Evolutionary conservation across 1,140 invertebrate species (phyloP), one percentile per base, ranked within the genome.

Genomic region (Aricia agestis): DNA sequence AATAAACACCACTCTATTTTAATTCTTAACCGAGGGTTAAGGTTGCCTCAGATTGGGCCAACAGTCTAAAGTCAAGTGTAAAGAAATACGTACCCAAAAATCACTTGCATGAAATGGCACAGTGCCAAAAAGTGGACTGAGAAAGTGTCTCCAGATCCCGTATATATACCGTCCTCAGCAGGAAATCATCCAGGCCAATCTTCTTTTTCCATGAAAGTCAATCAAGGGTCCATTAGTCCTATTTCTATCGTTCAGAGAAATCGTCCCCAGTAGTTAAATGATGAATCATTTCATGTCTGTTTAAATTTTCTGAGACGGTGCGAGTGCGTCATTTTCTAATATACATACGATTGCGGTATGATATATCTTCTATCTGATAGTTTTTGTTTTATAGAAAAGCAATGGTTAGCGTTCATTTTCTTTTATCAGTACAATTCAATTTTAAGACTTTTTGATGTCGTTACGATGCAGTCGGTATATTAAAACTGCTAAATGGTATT

Each of bases 201-300:
- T 72, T 73, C 76, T 76, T 78, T 72, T 89, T 87, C 85, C 81
- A 87, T 87, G 82, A 82, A 88, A 87, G 80, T 84, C 84, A 85
- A 87, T 89, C 81, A 86, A 82, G 76, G 74, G 72, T 79, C 74
- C 78, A 68, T 75, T 78, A 81, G 73, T 66, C 79, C 85, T 83
- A 87, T 87, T 86, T 85, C 79, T 76, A 82, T 85, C 79, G 69
- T 86, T 87, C 84, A 82, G 74, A 82, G 82, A 87, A 88, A 78
- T 79, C 75, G 80, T 77, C 75, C 75, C 73, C 75, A 76, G 73
- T 69, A 11, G n/a, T 63, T 63, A 63, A 63, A 63, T 63, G 59
- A 63, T 63, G 59, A 63, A 63, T 63, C 59, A 63, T 25, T 63
- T 25, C 11, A 63, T 25, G 59, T 63, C 59, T 63, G 19, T 63